Percentiles rank a stretch among this genome's conserved stretches.
phyloP scores from a whole-genome alignment of 2,113 vertebrate genomes.

The Cavia aperea region DNA sequence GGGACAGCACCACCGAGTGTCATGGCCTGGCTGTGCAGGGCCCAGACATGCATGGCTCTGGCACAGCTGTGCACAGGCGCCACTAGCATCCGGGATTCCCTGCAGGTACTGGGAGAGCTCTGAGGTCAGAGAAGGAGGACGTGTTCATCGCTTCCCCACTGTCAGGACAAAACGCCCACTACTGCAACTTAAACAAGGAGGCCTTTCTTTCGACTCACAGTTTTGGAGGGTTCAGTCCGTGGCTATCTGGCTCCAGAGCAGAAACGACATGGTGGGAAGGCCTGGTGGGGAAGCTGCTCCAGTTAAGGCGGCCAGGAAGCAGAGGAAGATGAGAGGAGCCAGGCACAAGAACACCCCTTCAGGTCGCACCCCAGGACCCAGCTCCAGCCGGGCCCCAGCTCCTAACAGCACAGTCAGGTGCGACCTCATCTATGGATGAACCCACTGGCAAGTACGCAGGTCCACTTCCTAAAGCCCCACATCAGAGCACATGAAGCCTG shows the following conservation, averaged over 20 bases:
- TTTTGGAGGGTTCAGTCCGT: not conserved
- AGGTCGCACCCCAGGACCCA: not conserved
- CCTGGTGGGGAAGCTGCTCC: not conserved
- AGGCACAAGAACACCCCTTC: not conserved
- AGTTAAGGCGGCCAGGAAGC: not conserved
- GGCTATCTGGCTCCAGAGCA: not conserved
- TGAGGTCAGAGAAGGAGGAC: not conserved
- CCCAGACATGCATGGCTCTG: fast-evolving
- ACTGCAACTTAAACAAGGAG: not conserved
- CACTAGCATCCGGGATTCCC: not conserved
- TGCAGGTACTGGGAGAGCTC: not conserved
- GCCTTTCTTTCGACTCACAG: not conserved
- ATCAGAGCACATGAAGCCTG: no score
- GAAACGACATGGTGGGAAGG: not conserved
- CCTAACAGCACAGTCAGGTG: no score
- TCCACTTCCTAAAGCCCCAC: no score
- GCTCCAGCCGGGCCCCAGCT: no score
- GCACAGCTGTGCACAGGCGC: no score
- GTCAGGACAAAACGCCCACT: not conserved
- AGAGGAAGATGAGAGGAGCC: not conserved
- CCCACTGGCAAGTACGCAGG: no score
- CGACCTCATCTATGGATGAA: no score
- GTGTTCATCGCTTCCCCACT: not conserved
- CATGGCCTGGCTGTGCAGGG: fast-evolving
- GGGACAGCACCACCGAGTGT: fast-evolving